These are phyloP conservation scores for Pentalonia nigronervosa DNA, from an alignment of 1,140 invertebrate species.

Conservation along the genomic window DNA sequence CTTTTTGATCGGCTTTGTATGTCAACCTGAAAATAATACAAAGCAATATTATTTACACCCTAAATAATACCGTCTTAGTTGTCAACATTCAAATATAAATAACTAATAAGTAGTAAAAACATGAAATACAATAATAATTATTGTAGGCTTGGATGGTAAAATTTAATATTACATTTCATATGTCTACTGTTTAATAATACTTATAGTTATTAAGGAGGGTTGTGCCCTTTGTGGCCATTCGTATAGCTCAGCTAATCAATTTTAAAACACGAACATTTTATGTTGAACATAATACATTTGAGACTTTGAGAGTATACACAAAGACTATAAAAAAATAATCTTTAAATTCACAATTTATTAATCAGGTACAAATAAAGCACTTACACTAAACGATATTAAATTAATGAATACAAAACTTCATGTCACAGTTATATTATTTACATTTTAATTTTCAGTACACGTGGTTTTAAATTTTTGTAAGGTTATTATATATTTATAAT, in stretches of 20 bases:
- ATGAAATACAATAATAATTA: background rate
- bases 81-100: background rate
- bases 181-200: background rate
- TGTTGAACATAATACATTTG: too few relatives aligned
- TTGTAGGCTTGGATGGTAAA: background rate
- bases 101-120: background rate
- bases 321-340: background rate
- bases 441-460: background rate
- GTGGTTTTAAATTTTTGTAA: background rate
- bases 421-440: background rate
- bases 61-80: background rate
- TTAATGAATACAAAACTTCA: background rate
- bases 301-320: background rate
- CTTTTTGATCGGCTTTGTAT: constrained; percentile 42
- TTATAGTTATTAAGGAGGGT: background rate
- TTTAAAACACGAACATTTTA: background rate
- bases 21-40: constrained; percentile 34
- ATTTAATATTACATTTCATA: background rate
- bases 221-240: background rate
- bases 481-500: background rate
- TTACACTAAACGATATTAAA: background rate
- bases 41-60: background rate
- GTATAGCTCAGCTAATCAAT: background rate
- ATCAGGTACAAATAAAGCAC: background rate
- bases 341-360: background rate